Evolutionary conservation across 2,797 vertebrate species (phyloP).

Genomic region (Acipenser ruthenus): DNA sequence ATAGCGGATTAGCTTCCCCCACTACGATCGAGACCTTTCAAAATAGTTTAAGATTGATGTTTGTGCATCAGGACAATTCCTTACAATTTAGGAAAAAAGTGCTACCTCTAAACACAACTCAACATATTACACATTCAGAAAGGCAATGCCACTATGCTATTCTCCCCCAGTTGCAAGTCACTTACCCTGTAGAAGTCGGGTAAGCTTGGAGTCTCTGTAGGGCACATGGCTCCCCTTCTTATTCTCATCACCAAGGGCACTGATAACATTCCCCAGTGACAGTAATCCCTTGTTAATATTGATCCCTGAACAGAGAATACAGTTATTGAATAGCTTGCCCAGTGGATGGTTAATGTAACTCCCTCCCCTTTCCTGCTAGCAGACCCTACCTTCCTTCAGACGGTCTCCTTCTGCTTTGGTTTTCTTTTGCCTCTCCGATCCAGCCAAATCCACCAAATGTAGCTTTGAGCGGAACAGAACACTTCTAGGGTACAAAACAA

Average conservation of each 20-base stretch:
- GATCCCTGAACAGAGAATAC: conserved; percentile 66
- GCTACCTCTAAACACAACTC: too few species aligned
- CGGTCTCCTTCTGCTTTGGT: conserved; percentile 93
- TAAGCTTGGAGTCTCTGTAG: conserved; percentile 84
- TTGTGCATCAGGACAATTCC: too few species aligned
- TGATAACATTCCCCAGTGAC: conserved; percentile 80
- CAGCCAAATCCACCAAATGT: conserved; percentile 90
- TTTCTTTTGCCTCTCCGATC: conserved; percentile 94
- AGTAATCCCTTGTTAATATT: conserved; percentile 91
- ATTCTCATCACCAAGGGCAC: conserved; percentile 77
- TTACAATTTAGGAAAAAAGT: too few species aligned
- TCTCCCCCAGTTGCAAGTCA: not conserved
- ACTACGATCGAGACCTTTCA: too few species aligned
- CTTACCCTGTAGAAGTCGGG: conserved; percentile 77
- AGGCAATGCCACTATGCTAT: too few species aligned
- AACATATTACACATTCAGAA: too few species aligned
- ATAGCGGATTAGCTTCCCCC: too few species aligned
- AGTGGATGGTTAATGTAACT: too few species aligned
- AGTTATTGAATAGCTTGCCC: too few species aligned
- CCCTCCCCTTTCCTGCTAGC: too few species aligned
- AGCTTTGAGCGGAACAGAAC: conserved; percentile 67
- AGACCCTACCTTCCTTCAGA: conserved; percentile 79
- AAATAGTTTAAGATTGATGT: too few species aligned
- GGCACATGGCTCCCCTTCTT: conserved; percentile 78
- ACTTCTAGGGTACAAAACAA: conserved; percentile 43